A percentile compares a stretch with the other conserved stretches of the same genome.
Conservation (phyloP, 2,888 invertebrate species). For the Lasius platythorax region DNA sequence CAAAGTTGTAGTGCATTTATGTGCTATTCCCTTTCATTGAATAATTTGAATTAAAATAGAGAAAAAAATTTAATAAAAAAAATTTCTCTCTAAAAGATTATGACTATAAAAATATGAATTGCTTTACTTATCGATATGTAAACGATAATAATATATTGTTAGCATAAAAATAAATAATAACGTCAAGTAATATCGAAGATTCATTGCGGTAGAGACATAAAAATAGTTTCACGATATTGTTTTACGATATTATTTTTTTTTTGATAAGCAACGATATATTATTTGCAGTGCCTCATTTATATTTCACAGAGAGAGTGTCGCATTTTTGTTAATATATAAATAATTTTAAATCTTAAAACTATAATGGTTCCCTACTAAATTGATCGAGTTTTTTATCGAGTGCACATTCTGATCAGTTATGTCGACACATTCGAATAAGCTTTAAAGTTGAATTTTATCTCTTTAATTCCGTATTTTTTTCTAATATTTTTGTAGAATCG, state of each 20-base stretch:
- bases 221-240: neutral
- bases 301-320: neutral
- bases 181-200: neutral
- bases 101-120: conserved; percentile 2
- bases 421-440: neutral
- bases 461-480: conserved; percentile 11
- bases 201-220: neutral
- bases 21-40: neutral
- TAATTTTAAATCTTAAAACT: neutral
- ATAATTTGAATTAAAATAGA: neutral
- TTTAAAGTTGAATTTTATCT: conserved; percentile 14
- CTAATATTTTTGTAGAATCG: neutral
- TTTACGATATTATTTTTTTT: too few relatives aligned
- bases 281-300: neutral
- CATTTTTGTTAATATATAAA: neutral
- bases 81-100: neutral
- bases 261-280: neutral
- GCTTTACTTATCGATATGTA: neutral
- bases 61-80: neutral
- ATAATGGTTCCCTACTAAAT: neutral
- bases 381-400: neutral
- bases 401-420: neutral
- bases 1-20: neutral
- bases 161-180: neutral
- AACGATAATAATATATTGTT: neutral